Evolutionary conservation across 2,888 invertebrate genomes (phyloP).

Genomic region (Vandiemenella viatica): DNA sequence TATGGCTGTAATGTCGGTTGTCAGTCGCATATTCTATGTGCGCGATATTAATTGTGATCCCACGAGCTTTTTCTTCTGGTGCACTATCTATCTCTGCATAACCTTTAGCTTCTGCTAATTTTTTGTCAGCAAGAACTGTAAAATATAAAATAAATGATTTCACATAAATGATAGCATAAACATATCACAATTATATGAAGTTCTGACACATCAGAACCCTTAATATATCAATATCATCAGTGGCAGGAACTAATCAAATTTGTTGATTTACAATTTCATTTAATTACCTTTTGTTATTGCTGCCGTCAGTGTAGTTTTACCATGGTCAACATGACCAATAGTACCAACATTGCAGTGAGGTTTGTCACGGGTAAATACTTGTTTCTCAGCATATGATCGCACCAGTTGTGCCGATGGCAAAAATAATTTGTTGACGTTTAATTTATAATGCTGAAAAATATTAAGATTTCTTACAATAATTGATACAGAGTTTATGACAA

Average conservation of each 20-base stretch:
- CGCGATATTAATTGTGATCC: conserved; percentile 94
- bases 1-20: conserved; percentile 86
- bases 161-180: not conserved
- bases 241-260: too few species aligned
- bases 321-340: conserved; percentile 97
- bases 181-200: not conserved
- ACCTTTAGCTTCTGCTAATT: conserved; percentile 69
- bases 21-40: conserved; percentile 90
- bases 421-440: conserved; percentile 8
- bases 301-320: conserved; percentile 95
- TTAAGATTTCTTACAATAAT: too few species aligned
- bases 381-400: conserved; percentile 53
- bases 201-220: too few species aligned
- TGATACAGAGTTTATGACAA: too few species aligned
- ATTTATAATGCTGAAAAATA: conserved; percentile 9
- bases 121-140: conserved; percentile 64
- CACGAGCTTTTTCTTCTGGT: conserved; percentile 89
- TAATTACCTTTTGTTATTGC: conserved; percentile 74
- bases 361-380: conserved; percentile 62
- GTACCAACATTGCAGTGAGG: conserved; percentile 97
- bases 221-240: too few species aligned
- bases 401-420: conserved; percentile 12
- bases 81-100: conserved; percentile 96
- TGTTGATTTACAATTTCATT: too few species aligned
- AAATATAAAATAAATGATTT: conserved; percentile 7